Evolutionary conservation across 2,797 vertebrate species (phyloP), one percentile per base, ranked within the genome.

Genomic region (Hoplostethus mediterraneus): DNA sequence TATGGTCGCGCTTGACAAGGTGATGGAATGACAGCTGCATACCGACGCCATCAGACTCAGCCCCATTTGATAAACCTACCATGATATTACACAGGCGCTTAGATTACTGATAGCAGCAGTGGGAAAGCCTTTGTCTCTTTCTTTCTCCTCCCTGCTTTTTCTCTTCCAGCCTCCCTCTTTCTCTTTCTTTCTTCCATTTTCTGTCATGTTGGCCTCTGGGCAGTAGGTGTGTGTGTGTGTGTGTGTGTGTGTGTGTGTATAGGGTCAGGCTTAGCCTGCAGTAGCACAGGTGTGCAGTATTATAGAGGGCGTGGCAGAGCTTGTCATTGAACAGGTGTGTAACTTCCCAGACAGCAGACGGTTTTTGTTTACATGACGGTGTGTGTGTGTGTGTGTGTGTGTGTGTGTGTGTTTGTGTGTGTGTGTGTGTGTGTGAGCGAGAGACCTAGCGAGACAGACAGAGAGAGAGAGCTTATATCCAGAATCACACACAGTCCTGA

Each of bases 281-380:
- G 84, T 90, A 77, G 73, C 82, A 86, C 89, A 93, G 91, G 91
- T 93, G 91, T 91, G 91, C 87, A 81, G 87, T 74, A 88, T 89
- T 91, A 86, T 86, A 64, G 90, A 93, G 89, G 92, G 92, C 75
- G 91, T 89, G 92, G 92, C 83, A 25, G 61, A 68, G 82, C 84
- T 88, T 90, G 90, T 92, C 86, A 90, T 82, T 88, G 82, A 90
- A 89, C 92, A 93, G 91, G 91, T 93, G 92, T 92, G 90, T 87
- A 79, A 86, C 84, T 89, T 92, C 87, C 84, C 87, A 90, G 90
- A 90, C 86, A 86, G 87, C 85, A 85, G 86, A 87, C 77, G 80
- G 77, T 87, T 90, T 87, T 88, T 90, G 90, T 90, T 90, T 89
- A 90, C 85, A 90, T 71, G 83, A 58, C 52, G 58, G 66, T 85